A percentile compares a stretch with the other conserved stretches of the same genome.
Evolutionary conservation across 2,797 vertebrate genomes (phyloP).

Genomic region (Staurois parvus): DNA sequence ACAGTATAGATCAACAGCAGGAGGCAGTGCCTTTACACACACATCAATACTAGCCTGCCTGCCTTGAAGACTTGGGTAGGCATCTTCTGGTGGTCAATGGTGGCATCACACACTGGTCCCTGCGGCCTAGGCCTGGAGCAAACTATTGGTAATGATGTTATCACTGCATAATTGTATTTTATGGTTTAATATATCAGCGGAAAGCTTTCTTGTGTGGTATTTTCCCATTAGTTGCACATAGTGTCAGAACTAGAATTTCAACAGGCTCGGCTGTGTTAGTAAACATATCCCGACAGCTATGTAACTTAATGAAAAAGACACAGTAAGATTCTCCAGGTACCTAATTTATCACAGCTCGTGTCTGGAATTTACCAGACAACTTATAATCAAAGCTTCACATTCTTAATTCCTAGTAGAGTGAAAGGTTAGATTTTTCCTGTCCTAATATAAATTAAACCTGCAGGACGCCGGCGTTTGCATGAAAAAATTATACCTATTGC

Average conservation of each 20-base stretch:
- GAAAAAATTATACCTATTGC: conserved; percentile 56
- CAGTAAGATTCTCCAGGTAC: conserved; percentile 60
- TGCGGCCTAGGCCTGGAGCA: neutral
- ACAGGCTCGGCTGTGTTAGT: conserved; percentile 45
- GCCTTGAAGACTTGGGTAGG: too few species aligned
- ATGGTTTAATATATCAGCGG: neutral
- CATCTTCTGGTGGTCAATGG: neutral
- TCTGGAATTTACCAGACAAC: conserved; percentile 61
- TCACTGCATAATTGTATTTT: neutral
- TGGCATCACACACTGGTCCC: neutral
- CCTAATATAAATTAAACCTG: conserved; percentile 61
- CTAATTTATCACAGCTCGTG: conserved; percentile 59
- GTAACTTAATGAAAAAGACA: conserved; percentile 53
- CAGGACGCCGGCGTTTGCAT: conserved; percentile 53
- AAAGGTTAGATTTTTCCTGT: conserved; percentile 60
- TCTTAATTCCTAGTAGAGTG: conserved; percentile 52
- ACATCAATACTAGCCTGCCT: neutral
- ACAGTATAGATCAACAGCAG: neutral
- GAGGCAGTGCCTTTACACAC: neutral
- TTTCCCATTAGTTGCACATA: conserved; percentile 6
- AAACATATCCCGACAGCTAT: conserved; percentile 56
- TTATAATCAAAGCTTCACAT: conserved; percentile 62
- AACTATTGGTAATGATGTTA: neutral
- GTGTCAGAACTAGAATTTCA: conserved; percentile 4
- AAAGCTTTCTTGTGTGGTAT: neutral